These are phyloP conservation scores for Nyleta sp. DNA, from an alignment of 2,888 invertebrate species.

Conservation along the genomic window DNA sequence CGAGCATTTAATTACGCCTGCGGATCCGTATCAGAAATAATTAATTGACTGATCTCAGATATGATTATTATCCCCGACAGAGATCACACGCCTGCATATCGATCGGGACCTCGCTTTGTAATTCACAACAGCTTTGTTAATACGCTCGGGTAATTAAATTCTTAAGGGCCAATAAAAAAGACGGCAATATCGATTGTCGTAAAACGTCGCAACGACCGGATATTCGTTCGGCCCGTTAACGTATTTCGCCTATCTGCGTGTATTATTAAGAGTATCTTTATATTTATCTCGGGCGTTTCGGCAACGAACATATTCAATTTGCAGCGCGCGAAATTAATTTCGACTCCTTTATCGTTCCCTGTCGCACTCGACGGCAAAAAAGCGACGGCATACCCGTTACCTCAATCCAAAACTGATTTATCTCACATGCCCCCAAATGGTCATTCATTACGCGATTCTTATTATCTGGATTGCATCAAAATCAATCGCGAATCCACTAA, in stretches of 20 bases:
- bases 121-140: conserved; percentile 28
- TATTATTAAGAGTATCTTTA: conserved; percentile 41
- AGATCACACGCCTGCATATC: conserved; percentile 32
- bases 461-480: background rate
- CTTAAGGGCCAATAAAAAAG: conserved; percentile 31
- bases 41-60: conserved; percentile 22
- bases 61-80: conserved; percentile 20
- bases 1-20: conserved; percentile 2
- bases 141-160: conserved; percentile 28
- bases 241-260: conserved; percentile 22
- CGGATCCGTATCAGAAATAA: conserved; percentile 17
- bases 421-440: background rate
- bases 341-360: conserved; percentile 16
- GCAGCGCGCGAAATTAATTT: conserved; percentile 32
- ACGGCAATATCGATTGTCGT: conserved; percentile 39
- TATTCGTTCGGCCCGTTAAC: conserved; percentile 31
- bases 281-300: conserved; percentile 27
- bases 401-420: background rate
- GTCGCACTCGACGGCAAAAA: too few relatives aligned
- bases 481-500: background rate
- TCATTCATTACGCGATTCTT: conserved; percentile 1
- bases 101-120: conserved; percentile 7
- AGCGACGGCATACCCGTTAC: background rate
- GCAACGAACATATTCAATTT: conserved; percentile 36
- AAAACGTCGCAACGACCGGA: conserved; percentile 32